phyloP scores from a whole-genome alignment of 2,888 invertebrate species.

The Chaetogeoica ovagalla region DNA sequence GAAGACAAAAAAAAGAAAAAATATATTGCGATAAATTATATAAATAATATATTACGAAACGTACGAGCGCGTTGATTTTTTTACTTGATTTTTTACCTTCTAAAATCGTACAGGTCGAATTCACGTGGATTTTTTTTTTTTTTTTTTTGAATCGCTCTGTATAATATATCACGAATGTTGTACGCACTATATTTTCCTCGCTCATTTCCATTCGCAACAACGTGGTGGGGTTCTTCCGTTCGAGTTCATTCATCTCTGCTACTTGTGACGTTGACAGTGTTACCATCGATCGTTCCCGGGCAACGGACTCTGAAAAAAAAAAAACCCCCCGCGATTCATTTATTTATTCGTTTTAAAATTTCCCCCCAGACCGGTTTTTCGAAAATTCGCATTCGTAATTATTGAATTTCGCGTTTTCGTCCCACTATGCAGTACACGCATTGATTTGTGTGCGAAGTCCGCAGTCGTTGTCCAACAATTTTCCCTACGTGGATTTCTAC shows the following conservation, averaged over 20 bases:
- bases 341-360: not conserved
- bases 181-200: not conserved
- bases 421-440: too few species aligned
- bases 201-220: not conserved
- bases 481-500: too few species aligned
- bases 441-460: too few species aligned
- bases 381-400: too few species aligned
- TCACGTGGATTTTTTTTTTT: not conserved
- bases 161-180: not conserved
- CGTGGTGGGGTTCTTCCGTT: constrained; percentile 14
- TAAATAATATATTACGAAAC: too few species aligned
- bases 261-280: constrained; percentile 14
- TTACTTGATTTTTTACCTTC: too few species aligned
- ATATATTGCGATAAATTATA: too few species aligned
- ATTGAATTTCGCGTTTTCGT: too few species aligned
- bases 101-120: not conserved
- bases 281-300: constrained; percentile 29
- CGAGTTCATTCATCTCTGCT: constrained; percentile 46
- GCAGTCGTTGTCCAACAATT: too few species aligned
- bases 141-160: constrained; percentile 16
- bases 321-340: not conserved
- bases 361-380: too few species aligned
- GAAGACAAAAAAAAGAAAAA: too few species aligned
- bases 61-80: too few species aligned
- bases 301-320: constrained; percentile 35